A percentile compares a stretch with the other conserved stretches of the same genome.
phyloP scores from a whole-genome alignment of 1,140 invertebrate species.

The Calephelis virginiensis region DNA sequence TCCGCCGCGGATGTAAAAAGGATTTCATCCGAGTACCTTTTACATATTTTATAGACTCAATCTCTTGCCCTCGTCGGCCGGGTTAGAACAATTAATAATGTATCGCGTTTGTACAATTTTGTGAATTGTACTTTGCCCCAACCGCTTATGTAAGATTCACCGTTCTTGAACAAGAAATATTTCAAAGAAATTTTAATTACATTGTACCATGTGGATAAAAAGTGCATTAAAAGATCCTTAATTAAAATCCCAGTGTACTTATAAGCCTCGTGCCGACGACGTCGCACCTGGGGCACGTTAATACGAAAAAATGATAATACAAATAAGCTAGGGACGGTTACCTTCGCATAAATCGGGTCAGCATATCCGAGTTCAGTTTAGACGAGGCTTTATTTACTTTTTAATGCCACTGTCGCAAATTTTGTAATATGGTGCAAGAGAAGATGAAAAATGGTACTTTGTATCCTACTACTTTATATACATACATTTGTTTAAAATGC shows the following conservation, averaged over 20 bases:
- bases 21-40: constrained; percentile 66
- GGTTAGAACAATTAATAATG: constrained; percentile 68
- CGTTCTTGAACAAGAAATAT: constrained; percentile 1
- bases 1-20: constrained; percentile 68
- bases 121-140: constrained; percentile 47
- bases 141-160: constrained; percentile 13
- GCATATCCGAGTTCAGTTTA: neutral
- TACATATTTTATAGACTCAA: constrained; percentile 74
- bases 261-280: constrained; percentile 52
- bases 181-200: constrained; percentile 23
- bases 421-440: neutral
- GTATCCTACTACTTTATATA: neutral
- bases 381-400: neutral
- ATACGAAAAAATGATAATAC: constrained; percentile 46
- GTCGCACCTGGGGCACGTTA: constrained; percentile 59
- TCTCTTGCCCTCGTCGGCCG: constrained; percentile 44
- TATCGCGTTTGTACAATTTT: constrained; percentile 55
- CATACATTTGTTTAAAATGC: too few species aligned
- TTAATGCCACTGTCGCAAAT: neutral
- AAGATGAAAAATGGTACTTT: neutral
- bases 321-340: constrained; percentile 6
- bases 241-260: constrained; percentile 68
- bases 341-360: constrained; percentile 1
- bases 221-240: constrained; percentile 61
- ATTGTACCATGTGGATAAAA: constrained; percentile 32